Base-by-base conservation (phyloP, 2,113 vertebrate genomes). In the Oxyura jamaicensis region DNA sequence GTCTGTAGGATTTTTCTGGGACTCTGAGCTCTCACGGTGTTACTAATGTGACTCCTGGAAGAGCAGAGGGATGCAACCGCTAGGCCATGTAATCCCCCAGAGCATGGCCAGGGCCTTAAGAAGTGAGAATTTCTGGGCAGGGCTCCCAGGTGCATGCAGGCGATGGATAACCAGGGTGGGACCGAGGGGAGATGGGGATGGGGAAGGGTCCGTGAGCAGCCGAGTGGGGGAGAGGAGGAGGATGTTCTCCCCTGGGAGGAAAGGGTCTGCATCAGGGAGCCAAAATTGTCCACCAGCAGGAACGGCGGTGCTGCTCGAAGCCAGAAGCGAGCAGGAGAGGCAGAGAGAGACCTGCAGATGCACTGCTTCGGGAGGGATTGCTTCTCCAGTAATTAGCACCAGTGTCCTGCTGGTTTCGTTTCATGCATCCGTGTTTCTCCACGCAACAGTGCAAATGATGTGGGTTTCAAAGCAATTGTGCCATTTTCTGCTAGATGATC, bases 401-500 rank as follows among this genome's bases (percentile, higher is more conserved):
- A 58, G 42, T 86, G 73, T 75, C 87, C 63, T 59, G 78, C 67
- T 88, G 62, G 3, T 31, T 96, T 90, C 28, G 74, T 86, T 88
- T 62, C 85, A 29, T 2, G 3, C 35, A 67, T 44, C 89, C 26
- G 0, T 65, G 39, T 65, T 93, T 84, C 69, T 63, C 81, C 82
- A 72, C 11, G 42, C 87, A 76, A 36, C 78, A 85, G 48, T 3
- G 8, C 41, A 35, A 69, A 36, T 1, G 17, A 52, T 55, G 79
- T 20, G 63, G 85, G 42, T 68, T 91, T 90, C 83, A 78, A 86
- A 84, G 83, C 79, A 78, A 33, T 10, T 59, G 1, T 81, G 80
- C 58, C 86, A 68, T 86, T 91, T 91, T 56, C 76, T 75, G 79
- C 68, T 29, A 60, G 62, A 69, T 96, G 93, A 91, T 93, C 95